phyloP scores from a whole-genome alignment of 2,888 invertebrate genomes.

The Deladenus siricidicola region DNA sequence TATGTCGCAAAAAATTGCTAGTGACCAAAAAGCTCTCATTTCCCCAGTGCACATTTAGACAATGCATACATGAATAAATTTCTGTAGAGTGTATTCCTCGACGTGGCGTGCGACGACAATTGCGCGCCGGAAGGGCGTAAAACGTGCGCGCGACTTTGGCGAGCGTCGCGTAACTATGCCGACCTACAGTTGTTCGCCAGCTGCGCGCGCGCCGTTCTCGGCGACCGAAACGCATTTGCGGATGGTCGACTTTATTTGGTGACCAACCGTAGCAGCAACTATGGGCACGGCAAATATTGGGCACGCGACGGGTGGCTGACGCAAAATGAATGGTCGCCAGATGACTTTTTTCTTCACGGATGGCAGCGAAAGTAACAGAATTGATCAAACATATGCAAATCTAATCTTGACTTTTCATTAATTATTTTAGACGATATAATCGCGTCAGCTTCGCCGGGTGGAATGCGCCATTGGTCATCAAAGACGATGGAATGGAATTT shows the following conservation, averaged over 20 bases:
- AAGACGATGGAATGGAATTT: not conserved
- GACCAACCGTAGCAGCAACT: constrained; percentile 3
- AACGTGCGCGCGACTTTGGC: constrained; percentile 26
- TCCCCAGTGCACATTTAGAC: not conserved
- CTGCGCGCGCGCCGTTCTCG: constrained; percentile 35
- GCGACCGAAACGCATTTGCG: constrained; percentile 21
- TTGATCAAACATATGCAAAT: no score
- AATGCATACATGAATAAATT: no score
- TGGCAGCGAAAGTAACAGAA: constrained; percentile 18
- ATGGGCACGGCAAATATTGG: constrained; percentile 37
- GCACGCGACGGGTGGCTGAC: constrained; percentile 45
- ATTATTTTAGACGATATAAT: not conserved
- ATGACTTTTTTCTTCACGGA: constrained; percentile 46
- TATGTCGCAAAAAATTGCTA: no score
- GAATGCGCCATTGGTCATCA: not conserved
- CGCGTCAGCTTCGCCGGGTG: not conserved
- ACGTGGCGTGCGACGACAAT: constrained; percentile 19
- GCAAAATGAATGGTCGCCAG: constrained; percentile 29
- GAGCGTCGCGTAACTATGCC: constrained; percentile 23
- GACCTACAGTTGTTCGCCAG: constrained; percentile 39
- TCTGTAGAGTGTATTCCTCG: constrained; percentile 17
- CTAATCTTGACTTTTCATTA: not conserved
- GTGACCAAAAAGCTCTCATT: no score
- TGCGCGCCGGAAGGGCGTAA: constrained; percentile 4
- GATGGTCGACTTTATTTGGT: not conserved